Percentiles rank a stretch among this genome's conserved stretches.
phyloP scores from a whole-genome alignment of 2,113 vertebrate species.

The Austrofundulus limnaeus region DNA sequence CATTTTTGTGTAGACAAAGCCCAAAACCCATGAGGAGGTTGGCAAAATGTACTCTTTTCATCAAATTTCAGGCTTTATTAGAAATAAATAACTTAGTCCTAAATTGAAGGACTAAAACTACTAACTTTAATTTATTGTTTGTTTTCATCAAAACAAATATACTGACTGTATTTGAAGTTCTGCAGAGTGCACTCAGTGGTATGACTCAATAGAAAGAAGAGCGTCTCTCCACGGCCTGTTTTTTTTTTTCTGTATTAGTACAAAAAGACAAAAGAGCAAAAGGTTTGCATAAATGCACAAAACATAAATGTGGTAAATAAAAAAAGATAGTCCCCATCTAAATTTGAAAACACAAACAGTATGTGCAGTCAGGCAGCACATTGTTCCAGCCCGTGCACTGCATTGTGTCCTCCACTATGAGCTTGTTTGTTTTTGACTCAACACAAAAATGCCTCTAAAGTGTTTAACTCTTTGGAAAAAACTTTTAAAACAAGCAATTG shows the following conservation, averaged over 20 bases:
- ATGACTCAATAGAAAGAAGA: slow-evolving; percentile 7
- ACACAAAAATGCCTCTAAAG: slow-evolving; percentile 14
- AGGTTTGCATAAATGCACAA: slow-evolving; percentile 22
- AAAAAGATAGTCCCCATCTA: slow-evolving; percentile 33
- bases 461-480: neutral
- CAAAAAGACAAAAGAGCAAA: slow-evolving; percentile 27
- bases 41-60: too few relatives aligned
- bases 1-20: too few relatives aligned
- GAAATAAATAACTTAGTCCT: too few relatives aligned
- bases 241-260: too few relatives aligned
- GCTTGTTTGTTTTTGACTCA: slow-evolving; percentile 1
- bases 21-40: too few relatives aligned
- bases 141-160: too few relatives aligned
- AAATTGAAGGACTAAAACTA: too few relatives aligned
- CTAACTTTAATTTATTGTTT: too few relatives aligned
- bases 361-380: slow-evolving; percentile 28
- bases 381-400: slow-evolving; percentile 25
- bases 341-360: slow-evolving; percentile 28
- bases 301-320: slow-evolving; percentile 24
- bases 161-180: neutral
- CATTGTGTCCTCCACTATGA: slow-evolving; percentile 4
- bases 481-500: too few relatives aligned
- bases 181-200: neutral
- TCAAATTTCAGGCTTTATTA: too few relatives aligned
- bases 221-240: slow-evolving; percentile 9